Conservation (phyloP, 2,797 vertebrate genomes). For the Malacoraja senta region DNA sequence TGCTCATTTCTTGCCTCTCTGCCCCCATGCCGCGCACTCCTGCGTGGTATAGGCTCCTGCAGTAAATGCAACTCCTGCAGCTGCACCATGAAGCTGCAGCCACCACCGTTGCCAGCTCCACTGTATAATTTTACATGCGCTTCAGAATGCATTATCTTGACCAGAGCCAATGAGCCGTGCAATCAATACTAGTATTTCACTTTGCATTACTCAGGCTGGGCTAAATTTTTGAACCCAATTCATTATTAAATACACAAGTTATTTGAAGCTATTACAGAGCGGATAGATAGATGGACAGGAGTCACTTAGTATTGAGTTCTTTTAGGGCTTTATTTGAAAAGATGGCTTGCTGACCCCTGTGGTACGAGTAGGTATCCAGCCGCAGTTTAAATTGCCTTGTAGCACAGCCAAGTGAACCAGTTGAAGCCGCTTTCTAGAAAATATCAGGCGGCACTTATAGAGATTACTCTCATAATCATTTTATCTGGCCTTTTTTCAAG, state of each 20-base stretch:
- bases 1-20: neutral
- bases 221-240: slow-evolving; percentile 31
- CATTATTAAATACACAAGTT: slow-evolving; percentile 32
- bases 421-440: neutral
- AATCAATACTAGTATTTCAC: slow-evolving; percentile 21
- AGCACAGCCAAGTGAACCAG: neutral
- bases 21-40: rapidly evolving
- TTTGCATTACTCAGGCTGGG: slow-evolving; percentile 34
- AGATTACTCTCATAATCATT: slow-evolving; percentile 20
- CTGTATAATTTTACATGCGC: neutral
- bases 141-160: slow-evolving; percentile 1
- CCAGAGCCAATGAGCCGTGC: neutral
- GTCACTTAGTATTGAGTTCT: slow-evolving; percentile 23
- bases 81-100: neutral
- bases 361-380: neutral
- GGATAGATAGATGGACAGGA: slow-evolving; percentile 27
- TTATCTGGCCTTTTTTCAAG: neutral
- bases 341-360: neutral
- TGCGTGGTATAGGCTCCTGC: neutral
- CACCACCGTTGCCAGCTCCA: neutral
- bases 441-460: slow-evolving; percentile 19
- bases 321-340: slow-evolving; percentile 17
- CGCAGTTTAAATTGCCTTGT: neutral
- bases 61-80: neutral
- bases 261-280: slow-evolving; percentile 19